Evolutionary conservation across 2,113 vertebrate species (phyloP).

Genomic region (Heterotilapia buettikoferi): DNA sequence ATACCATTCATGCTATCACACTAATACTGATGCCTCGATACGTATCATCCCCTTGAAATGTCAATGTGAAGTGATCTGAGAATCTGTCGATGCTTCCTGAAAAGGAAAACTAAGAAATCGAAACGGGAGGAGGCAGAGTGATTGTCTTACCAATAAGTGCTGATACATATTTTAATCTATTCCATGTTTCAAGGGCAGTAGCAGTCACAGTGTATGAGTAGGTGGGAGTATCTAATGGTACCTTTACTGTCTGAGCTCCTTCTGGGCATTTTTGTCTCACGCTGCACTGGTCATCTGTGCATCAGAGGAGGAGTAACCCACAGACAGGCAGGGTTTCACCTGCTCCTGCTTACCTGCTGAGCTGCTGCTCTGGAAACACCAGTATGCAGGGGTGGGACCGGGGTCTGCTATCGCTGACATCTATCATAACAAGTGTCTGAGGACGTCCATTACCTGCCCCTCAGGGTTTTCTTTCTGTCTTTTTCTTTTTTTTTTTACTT

Average conservation of each 20-base stretch:
- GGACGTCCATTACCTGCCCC: neutral
- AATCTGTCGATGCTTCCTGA: conserved; percentile 51
- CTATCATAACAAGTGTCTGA: conserved; percentile 36
- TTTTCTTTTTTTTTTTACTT: neutral
- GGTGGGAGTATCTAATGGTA: neutral
- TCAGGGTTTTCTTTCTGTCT: neutral
- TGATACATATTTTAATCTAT: conserved; percentile 55
- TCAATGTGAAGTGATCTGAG: conserved; percentile 56
- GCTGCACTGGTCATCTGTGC: neutral
- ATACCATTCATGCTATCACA: conserved; percentile 33
- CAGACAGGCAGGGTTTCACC: neutral
- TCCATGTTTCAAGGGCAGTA: conserved; percentile 39
- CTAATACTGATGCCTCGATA: conserved; percentile 33
- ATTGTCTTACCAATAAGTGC: conserved; percentile 67
- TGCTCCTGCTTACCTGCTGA: neutral
- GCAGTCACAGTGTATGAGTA: neutral
- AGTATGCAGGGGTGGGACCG: neutral
- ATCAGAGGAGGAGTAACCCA: neutral
- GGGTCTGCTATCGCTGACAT: conserved; percentile 16
- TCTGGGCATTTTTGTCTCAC: neutral
- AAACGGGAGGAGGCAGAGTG: conserved; percentile 44
- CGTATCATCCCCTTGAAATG: conserved; percentile 47
- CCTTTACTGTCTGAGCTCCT: neutral
- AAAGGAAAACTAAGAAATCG: conserved; percentile 50
- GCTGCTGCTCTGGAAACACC: neutral